Evolutionary conservation across 2,888 invertebrate species (phyloP), one percentile per base, ranked within the genome.

Genomic region (Diloba caeruleocephala): DNA sequence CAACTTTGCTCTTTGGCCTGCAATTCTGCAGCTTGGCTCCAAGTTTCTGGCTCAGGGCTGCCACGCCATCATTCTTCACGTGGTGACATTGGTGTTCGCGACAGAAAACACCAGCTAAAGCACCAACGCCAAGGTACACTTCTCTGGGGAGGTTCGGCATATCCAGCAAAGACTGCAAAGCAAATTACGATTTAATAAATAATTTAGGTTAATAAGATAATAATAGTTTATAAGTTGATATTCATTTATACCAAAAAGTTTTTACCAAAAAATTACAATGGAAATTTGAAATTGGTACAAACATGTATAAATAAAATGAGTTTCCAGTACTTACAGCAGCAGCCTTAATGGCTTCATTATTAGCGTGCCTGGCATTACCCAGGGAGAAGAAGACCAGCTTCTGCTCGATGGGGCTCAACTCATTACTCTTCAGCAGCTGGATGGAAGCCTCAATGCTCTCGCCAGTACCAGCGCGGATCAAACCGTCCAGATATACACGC

Each of bases 381-480:
- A 97, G 88, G 0, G 96, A 96, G 13, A 96, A 79, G 76, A 95
- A 96, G 33, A 96, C 96, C 3, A 96, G 74, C 21, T 94, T 89
- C 59, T 95, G 93, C 66, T 96, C 95, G 0, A 94, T 31, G 0
- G 73, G 57, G 0, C 92, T 91, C 7, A 97, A 84, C 72, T 95
- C 95, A 9, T 94, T 94, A 72, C 90, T 95, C 61, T 95, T 95
- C 37, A 98, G 87, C 37, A 98, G 90, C 59, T 96, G 95, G 50
- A 94, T 83, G 29, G 90, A 87, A 0, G 96, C 96, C 66, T 96
- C 96, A 13, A 98, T 95, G 8, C 97, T 95, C 46, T 96, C 96
- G 0, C 96, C 96, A 10, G 96, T 97, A 19, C 96, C 97, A 0
- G 97, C 94, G 48, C 96, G 95, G 72, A 97, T 96, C 0, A 98